Conservation (phyloP, 2,888 invertebrate genomes). For the Hydropsyche betteni region DNA sequence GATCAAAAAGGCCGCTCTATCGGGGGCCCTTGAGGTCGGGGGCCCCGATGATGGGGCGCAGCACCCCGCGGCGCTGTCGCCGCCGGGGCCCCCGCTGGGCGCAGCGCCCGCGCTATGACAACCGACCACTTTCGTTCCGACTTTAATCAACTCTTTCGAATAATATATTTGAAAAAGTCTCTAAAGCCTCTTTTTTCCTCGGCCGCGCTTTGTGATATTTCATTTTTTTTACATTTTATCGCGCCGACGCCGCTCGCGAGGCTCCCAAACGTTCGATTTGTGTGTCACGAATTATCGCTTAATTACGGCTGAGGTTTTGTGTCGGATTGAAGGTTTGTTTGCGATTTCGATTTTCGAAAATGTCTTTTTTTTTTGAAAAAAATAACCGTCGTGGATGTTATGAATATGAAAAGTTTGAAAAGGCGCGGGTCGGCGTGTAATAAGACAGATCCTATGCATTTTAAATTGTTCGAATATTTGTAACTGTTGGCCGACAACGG, state of each 20-base stretch:
- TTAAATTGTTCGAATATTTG: constrained; percentile 22
- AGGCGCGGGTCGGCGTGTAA: constrained; percentile 19
- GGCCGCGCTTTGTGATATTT: no score
- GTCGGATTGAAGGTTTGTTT: no score
- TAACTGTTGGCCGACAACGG: background rate
- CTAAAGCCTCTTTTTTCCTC: no score
- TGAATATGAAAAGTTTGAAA: no score
- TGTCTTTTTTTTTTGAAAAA: no score
- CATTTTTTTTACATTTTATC: background rate
- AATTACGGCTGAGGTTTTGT: no score
- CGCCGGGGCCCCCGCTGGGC: constrained; percentile 41
- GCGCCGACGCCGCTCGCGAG: background rate
- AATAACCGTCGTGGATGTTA: no score
- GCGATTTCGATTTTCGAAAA: no score
- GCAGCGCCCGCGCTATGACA: constrained; percentile 38
- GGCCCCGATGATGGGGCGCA: constrained; percentile 26
- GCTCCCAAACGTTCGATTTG: no score
- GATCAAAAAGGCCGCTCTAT: constrained; percentile 2
- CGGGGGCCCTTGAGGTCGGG: background rate
- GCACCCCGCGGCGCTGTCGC: constrained; percentile 40
- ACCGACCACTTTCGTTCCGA: constrained; percentile 42
- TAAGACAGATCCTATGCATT: constrained; percentile 44
- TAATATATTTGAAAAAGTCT: constrained; percentile 33
- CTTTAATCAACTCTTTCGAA: constrained; percentile 50
- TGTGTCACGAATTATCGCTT: no score